Evolutionary conservation across 2,113 vertebrate species (phyloP).

Genomic region (Pyrgilauda ruficollis): DNA sequence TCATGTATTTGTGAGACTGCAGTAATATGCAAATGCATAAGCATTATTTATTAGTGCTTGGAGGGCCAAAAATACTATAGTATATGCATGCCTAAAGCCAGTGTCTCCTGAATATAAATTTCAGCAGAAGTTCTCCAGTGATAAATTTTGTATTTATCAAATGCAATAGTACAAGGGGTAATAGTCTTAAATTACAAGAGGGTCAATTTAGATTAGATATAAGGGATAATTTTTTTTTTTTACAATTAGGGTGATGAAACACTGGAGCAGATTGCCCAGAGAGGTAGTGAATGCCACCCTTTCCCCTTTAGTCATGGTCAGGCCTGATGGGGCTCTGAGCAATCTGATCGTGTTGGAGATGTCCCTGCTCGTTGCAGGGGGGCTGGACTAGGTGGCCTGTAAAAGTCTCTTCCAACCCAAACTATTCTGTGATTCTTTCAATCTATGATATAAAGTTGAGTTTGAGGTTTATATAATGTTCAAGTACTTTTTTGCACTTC

Average conservation of each 20-base stretch:
- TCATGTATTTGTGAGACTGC: neutral
- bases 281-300: neutral
- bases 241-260: neutral
- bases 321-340: neutral
- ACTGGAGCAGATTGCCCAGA: neutral
- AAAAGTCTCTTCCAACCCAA: neutral
- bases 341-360: neutral
- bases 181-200: neutral
- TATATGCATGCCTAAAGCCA: neutral
- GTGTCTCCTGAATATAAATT: neutral
- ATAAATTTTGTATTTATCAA: neutral
- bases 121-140: neutral
- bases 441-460: neutral
- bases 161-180: neutral
- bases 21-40: neutral
- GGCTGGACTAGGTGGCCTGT: neutral
- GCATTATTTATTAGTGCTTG: neutral
- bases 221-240: neutral
- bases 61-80: neutral
- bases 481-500: neutral
- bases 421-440: neutral
- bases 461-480: neutral
- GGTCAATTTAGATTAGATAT: neutral
- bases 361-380: neutral
- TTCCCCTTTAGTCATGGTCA: neutral